Conservation (phyloP, 2,113 vertebrate genomes). For the Hypanus sabinus region DNA sequence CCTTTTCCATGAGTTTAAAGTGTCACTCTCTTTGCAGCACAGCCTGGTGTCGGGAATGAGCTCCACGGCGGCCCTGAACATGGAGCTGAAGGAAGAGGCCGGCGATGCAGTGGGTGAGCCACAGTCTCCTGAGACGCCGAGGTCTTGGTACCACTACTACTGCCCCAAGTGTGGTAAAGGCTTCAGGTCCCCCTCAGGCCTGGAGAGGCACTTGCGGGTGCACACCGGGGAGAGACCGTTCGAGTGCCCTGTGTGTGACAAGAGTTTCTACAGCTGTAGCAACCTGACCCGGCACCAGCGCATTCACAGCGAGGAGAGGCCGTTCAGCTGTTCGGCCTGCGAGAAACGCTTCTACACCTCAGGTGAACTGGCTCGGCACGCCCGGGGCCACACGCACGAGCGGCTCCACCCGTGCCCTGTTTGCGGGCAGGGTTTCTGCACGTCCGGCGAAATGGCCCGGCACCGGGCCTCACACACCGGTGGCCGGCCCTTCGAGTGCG, state of each 20-base stretch:
- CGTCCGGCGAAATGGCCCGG: background rate
- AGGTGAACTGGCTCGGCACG: background rate
- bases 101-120: background rate
- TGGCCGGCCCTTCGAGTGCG: background rate
- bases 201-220: background rate
- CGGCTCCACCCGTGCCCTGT: background rate
- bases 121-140: background rate
- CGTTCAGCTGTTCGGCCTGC: background rate
- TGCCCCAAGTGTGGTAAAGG: background rate
- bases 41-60: background rate
- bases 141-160: background rate
- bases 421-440: background rate
- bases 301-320: background rate
- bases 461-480: background rate
- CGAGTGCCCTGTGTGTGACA: background rate
- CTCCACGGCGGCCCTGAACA: background rate
- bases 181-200: background rate
- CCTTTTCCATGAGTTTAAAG: background rate
- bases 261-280: background rate
- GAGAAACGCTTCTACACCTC: background rate
- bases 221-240: background rate
- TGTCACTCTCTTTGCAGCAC: background rate
- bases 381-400: background rate
- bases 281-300: constrained; percentile 7
- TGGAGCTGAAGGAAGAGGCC: background rate